A percentile compares a stretch with the other conserved stretches of the same genome.
Conservation (phyloP, 2,888 invertebrate species). For the Aphidius colemani region DNA sequence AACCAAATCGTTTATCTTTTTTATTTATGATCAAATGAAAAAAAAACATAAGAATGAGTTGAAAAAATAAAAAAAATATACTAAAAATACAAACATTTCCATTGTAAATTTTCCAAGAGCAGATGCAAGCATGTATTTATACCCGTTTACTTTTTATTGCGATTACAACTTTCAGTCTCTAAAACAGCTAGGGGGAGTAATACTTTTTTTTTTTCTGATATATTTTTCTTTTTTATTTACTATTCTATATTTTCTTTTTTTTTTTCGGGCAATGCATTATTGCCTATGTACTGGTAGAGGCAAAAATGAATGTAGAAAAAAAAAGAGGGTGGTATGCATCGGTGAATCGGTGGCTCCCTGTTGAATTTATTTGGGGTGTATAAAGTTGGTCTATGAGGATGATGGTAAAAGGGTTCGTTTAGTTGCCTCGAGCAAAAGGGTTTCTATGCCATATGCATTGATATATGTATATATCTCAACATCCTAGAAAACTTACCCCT, state of each 20-base stretch:
- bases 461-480: slow-evolving; percentile 7
- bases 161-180: slow-evolving; percentile 37
- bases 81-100: not conserved
- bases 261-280: slow-evolving; percentile 10
- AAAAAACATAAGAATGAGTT: slow-evolving; percentile 1
- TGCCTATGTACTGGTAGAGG: slow-evolving; percentile 16
- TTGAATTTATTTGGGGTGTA: slow-evolving; percentile 30
- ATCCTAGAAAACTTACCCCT: slow-evolving; percentile 19
- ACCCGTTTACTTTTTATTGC: slow-evolving; percentile 32
- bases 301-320: slow-evolving; percentile 21
- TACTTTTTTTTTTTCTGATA: slow-evolving; percentile 28
- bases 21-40: not conserved
- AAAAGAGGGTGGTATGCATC: slow-evolving; percentile 38
- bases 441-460: not conserved
- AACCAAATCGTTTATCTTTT: not conserved
- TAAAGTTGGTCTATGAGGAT: slow-evolving; percentile 28
- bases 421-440: slow-evolving; percentile 15
- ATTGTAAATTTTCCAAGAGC: slow-evolving; percentile 29
- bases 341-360: slow-evolving; percentile 31
- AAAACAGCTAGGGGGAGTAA: slow-evolving; percentile 28
- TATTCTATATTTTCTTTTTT: not conserved
- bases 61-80: not conserved
- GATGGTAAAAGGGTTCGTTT: slow-evolving; percentile 35
- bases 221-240: slow-evolving; percentile 10
- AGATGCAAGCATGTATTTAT: slow-evolving; percentile 29